A percentile compares a stretch with the other conserved stretches of the same genome.
Evolutionary conservation across 2,797 vertebrate species (phyloP).

Genomic region (Peromyscus attwateri): DNA sequence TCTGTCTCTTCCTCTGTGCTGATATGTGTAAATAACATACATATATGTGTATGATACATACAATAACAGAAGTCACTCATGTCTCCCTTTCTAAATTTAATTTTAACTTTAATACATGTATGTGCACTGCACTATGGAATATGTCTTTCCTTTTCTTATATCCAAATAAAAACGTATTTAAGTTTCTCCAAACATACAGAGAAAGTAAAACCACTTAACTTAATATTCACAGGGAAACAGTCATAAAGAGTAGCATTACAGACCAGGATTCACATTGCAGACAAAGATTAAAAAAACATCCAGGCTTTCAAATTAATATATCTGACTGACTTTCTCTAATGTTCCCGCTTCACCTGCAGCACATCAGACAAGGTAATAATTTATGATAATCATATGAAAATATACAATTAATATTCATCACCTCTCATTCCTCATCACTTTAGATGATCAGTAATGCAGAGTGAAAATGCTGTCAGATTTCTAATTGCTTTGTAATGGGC

Average conservation of each 20-base stretch:
- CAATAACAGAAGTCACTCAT: conserved; percentile 22
- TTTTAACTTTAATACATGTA: conserved; percentile 31
- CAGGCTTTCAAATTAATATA: conserved; percentile 88
- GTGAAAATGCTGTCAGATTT: conserved; percentile 94
- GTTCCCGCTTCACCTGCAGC: conserved; percentile 89
- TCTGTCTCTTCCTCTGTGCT: neutral
- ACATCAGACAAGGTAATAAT: conserved; percentile 92
- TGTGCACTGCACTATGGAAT: neutral
- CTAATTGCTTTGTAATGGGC: conserved; percentile 95
- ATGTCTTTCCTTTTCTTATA: conserved; percentile 14
- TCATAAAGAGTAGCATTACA: conserved; percentile 44
- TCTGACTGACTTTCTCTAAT: conserved; percentile 87
- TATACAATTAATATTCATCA: conserved; percentile 93
- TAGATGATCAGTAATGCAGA: conserved; percentile 93
- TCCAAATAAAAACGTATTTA: conserved; percentile 60
- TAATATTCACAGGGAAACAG: conserved; percentile 57
- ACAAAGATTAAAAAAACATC: conserved; percentile 71
- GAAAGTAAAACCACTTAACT: conserved; percentile 55
- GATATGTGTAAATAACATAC: neutral
- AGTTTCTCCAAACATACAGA: conserved; percentile 50
- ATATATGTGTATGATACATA: neutral
- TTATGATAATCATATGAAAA: conserved; percentile 94
- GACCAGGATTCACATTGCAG: conserved; percentile 56
- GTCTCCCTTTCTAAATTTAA: conserved; percentile 54
- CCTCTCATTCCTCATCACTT: conserved; percentile 93